Evolutionary conservation across 2,113 vertebrate species (phyloP).

Genomic region (Phalacrocorax pelagicus): DNA sequence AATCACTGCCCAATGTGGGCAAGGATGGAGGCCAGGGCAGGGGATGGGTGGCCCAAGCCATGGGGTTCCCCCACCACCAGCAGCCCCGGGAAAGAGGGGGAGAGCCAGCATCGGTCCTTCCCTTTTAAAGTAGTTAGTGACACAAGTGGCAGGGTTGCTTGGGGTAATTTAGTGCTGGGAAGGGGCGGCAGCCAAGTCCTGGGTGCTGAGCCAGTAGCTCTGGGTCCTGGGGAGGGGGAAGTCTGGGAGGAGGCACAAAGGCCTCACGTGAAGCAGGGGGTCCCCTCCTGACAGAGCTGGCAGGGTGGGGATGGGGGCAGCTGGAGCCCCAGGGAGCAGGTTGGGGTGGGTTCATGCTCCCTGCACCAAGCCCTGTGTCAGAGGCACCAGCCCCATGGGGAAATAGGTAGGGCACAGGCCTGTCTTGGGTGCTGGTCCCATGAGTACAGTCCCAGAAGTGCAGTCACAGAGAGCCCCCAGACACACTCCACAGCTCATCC

Average conservation of each 20-base stretch:
- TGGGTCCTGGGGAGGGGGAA: background rate
- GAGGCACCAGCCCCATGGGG: rapidly evolving
- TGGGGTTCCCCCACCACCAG: background rate
- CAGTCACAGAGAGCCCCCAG: rapidly evolving
- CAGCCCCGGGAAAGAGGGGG: rapidly evolving
- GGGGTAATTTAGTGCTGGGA: background rate
- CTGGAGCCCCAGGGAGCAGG: background rate
- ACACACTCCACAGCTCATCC: no score
- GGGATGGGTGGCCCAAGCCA: background rate
- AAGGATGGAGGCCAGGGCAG: background rate
- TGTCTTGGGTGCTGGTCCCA: background rate
- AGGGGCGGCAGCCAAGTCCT: background rate
- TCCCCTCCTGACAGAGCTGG: background rate
- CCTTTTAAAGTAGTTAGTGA: constrained; percentile 29
- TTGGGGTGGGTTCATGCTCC: background rate
- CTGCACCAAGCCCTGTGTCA: no score
- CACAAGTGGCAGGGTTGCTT: background rate
- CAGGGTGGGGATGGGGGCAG: background rate
- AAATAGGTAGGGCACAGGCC: background rate
- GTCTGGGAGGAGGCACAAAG: background rate
- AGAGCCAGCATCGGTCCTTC: background rate
- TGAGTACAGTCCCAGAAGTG: background rate
- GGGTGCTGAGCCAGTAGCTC: background rate
- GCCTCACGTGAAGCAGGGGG: background rate
- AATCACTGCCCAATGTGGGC: rapidly evolving